Conservation (phyloP, 92 coral and sea anemone species). For the Phenganax subtilis region DNA sequence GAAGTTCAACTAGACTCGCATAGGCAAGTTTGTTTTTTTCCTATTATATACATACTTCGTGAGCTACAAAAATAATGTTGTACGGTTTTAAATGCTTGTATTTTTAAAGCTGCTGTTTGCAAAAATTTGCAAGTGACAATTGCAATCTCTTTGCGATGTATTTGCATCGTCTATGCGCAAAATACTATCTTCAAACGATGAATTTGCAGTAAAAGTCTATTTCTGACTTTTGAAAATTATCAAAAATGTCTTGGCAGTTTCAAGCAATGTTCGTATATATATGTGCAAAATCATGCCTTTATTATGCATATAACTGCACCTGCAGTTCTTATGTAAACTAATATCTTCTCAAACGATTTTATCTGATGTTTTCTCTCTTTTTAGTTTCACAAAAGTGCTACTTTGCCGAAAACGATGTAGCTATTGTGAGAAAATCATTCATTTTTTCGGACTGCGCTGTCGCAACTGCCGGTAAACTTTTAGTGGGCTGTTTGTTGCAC, state of each 20-base stretch:
- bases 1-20: constrained; percentile 20
- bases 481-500: neutral
- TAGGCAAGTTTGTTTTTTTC: neutral
- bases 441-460: constrained; percentile 84
- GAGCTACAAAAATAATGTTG: neutral
- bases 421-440: constrained; percentile 65
- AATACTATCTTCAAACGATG: too few species aligned
- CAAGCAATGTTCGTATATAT: neutral
- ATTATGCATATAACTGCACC: neutral
- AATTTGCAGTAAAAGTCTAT: neutral
- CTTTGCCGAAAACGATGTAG: constrained; percentile 77
- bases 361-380: constrained; percentile 7
- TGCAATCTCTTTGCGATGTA: too few species aligned
- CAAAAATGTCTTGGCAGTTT: neutral
- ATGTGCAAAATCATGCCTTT: neutral
- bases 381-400: constrained; percentile 73
- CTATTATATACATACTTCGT: too few species aligned
- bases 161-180: too few species aligned
- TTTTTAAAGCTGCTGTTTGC: neutral
- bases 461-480: constrained; percentile 78
- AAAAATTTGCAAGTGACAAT: too few species aligned
- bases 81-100: neutral
- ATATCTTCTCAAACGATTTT: neutral
- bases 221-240: neutral
- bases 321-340: constrained; percentile 32